Base-by-base conservation (phyloP, 2,797 vertebrate genomes). In the Sciurus carolinensis region DNA sequence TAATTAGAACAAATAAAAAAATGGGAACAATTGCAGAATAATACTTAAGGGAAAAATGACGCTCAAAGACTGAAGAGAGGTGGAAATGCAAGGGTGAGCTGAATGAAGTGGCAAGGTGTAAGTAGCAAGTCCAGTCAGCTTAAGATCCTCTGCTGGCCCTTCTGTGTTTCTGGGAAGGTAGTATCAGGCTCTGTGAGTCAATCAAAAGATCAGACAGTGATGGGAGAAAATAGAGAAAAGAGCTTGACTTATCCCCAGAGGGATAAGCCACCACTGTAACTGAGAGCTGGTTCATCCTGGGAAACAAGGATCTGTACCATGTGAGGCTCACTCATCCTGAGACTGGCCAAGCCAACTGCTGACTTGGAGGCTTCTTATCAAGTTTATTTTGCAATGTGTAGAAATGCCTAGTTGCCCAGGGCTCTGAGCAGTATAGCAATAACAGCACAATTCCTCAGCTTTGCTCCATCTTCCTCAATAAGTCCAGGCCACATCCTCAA, bases 361-460 rank as follows among this genome's bases (percentile, higher is more conserved):
- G 71, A 92, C 71, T 87, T 81, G 50, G 62, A 87, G 36, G 39
- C 47, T 54, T 85, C 42, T 76, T n/a, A 42, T 30, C 47, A 9
- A 24, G 39, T 54, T 66, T 36, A 39, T 42, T 52, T 62, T 14
- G 14, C 57, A 75, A 59, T 59, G 42, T 33, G 7, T 22, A 50
- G 82, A n/a, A 3, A 26, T 59, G 57, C 22, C 57, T 10, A 59
- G 22, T 26, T 59, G 57, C 59, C 42, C n/a, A 15, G 3, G 39
- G 18, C 28, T 15, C 44, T 71, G 52, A 75, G 69, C 42, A 42
- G 33, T 26, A 0, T 2, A 30, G 69, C 44, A 44, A 67, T 64
- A 82, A 62, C 2, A 12, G 22, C 22, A 39, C 7, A 59, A 15
- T 50, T 26, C 67, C 57, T 87, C 36, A 47, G 22, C 39, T 20